A percentile compares a stretch with the other conserved stretches of the same genome.
phyloP scores from a whole-genome alignment of 2,113 vertebrate genomes.

The Cnemophilus loriae region DNA sequence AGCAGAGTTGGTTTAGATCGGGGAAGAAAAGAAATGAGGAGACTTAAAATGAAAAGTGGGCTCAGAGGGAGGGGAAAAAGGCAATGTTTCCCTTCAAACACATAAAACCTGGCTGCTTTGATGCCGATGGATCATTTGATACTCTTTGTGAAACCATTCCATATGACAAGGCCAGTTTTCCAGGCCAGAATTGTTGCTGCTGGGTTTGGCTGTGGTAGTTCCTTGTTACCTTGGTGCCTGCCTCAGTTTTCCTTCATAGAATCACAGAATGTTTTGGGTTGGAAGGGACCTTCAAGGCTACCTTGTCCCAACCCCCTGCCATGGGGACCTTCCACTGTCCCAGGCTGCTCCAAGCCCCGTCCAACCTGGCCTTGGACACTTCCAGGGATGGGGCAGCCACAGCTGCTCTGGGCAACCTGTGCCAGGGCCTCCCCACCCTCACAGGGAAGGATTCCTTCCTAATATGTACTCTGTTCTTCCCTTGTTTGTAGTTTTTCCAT shows the following conservation, averaged over 20 bases:
- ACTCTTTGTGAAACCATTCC: background rate
- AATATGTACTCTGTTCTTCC: background rate
- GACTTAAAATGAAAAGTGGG: background rate
- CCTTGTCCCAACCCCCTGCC: background rate
- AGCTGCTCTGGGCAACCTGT: background rate
- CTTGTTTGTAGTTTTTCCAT: background rate
- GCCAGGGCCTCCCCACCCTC: background rate
- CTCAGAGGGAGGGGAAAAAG: background rate
- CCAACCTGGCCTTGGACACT: background rate
- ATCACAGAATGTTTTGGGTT: background rate
- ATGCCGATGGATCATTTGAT: background rate
- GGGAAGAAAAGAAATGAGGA: background rate
- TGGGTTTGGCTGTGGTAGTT: background rate
- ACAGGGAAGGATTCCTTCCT: background rate
- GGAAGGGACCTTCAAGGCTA: background rate
- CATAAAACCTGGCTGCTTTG: background rate
- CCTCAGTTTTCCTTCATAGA: background rate
- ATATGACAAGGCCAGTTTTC: background rate
- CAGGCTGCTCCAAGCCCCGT: background rate
- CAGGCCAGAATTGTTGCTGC: background rate
- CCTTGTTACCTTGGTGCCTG: background rate
- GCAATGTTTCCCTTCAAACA: background rate
- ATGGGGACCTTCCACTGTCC: background rate
- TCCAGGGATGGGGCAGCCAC: background rate
- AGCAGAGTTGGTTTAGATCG: background rate